Base-by-base conservation (phyloP, 1,140 invertebrate species). In the Sminthurides bifidus region DNA sequence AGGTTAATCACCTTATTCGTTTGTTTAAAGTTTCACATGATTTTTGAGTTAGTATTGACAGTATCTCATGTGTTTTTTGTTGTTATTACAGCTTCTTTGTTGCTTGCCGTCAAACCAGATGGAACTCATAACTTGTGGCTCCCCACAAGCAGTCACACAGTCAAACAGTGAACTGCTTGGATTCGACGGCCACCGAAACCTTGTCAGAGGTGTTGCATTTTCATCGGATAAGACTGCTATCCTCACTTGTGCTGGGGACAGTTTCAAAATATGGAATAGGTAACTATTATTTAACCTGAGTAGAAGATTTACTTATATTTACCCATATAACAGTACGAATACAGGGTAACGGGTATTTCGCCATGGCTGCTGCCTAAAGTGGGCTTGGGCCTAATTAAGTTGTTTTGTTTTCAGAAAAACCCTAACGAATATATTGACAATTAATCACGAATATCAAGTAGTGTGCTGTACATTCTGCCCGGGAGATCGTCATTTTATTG, bases 191-290 rank as follows among this genome's bases (percentile, higher is more conserved):
- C 95, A 99, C 74, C 81, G 88, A 41, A 85, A 83, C 44, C 87
- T 97, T 70, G 83, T 95, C 2, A 74, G 88, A 33, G 81, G 83
- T 31, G 72, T 98, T 15, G 79, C 81, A 46, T 93, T 98, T 66
- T 93, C 88, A 68, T 89, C 87, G 21, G 92, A 98, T 70, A 87
- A 85, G 68, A 73, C 87, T 37, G 85, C 84, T 4, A 78, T 94
- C 60, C 77, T 86, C 17, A 87, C 92, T 0, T 89, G 82, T 0
- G 85, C 90, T 67, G 80, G 77, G 3, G 89, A 95, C 65, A 81
- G 83, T 21, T 73, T 95, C 4, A 96, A 96, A 76, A 74, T 96
- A 37, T 98, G 93, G 93, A 93, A 92, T 68, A 82, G 89, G 78
- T 87, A 73, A 56, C 5, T 29, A 38, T 33, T 61, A 40, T 57